Evolutionary conservation across 2,888 invertebrate genomes (phyloP).

Genomic region (Tipula lateralis): DNA sequence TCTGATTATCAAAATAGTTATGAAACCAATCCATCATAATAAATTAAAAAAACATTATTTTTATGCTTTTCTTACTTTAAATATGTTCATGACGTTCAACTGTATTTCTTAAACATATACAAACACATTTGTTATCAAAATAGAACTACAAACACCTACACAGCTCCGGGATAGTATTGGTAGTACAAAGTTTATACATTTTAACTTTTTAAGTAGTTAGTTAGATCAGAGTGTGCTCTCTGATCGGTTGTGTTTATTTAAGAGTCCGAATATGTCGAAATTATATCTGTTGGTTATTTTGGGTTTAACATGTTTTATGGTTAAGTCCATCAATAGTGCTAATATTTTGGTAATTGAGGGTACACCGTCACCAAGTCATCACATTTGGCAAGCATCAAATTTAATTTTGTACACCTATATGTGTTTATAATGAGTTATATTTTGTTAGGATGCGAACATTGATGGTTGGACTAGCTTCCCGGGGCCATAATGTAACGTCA

Average conservation of each 20-base stretch:
- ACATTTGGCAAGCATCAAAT: background rate
- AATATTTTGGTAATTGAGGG: constrained; percentile 39
- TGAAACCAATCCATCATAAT: background rate
- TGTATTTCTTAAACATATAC: background rate
- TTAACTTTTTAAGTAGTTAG: too few relatives aligned
- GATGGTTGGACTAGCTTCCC: constrained; percentile 31
- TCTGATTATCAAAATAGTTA: background rate
- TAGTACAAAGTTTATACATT: background rate
- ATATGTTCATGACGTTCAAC: background rate
- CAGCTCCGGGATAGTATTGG: background rate
- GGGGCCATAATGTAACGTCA: constrained; percentile 36
- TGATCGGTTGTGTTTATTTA: background rate
- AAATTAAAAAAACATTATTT: background rate
- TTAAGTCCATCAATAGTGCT: constrained; percentile 27
- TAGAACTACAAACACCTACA: background rate
- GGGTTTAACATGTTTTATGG: background rate
- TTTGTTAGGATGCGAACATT: constrained; percentile 32
- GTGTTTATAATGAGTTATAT: background rate
- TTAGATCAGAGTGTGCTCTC: background rate
- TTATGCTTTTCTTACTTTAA: background rate
- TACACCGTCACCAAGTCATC: constrained; percentile 37
- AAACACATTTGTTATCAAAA: background rate
- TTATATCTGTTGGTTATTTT: background rate
- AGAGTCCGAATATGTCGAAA: background rate
- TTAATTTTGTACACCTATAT: background rate